Base-by-base conservation (phyloP, 1,140 invertebrate species). In the Zophobas morio region DNA sequence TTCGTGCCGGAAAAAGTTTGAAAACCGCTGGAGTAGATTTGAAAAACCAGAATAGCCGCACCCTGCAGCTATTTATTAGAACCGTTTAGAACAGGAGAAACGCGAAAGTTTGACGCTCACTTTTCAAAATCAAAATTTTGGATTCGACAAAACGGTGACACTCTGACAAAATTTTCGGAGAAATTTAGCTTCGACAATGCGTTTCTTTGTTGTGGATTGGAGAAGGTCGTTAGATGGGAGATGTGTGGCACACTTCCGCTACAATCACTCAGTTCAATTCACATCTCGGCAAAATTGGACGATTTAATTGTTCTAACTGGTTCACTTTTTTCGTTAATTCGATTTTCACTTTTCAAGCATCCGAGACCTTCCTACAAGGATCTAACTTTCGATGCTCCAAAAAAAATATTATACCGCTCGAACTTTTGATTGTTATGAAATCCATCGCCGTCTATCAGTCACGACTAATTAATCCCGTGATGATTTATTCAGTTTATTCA, bases 181-280 rank as follows among this genome's bases (percentile, higher is more conserved):
- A 20, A 20, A 20, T 20, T 20, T 0, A 20, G 20, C 20, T 20
- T 20, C 20, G 20, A 51, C 49, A 20, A 20, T 2, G 49, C 49
- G 20, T 2, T 51, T 6, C 3, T 51, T 51, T 51, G 3, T 51
- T 20, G 49, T 2, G 49, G 2, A 20, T 0, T 51, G 20, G 4
- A 51, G 49, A 51, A 51, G 49, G 49, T 51, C n/a, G 49, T 46
- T 46, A 51, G 57, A 63, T 35, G 57, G 20, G n/a, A 40, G 57
- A 36, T 4, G 2, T 70, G 63, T 70, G 63, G 63, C 63, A 70
- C 63, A 70, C 63, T 70, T 63, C 57, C 39, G 6, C 33, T 40
- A 70, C 63, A 70, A 70, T 70, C 63, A 70, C 63, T 70, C 36
- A 46, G 42, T 70, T 70, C 63, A 70, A 40, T 40, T 70, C 63